Conservation (phyloP, 2,113 vertebrate species). For the Ailurus styani region DNA sequence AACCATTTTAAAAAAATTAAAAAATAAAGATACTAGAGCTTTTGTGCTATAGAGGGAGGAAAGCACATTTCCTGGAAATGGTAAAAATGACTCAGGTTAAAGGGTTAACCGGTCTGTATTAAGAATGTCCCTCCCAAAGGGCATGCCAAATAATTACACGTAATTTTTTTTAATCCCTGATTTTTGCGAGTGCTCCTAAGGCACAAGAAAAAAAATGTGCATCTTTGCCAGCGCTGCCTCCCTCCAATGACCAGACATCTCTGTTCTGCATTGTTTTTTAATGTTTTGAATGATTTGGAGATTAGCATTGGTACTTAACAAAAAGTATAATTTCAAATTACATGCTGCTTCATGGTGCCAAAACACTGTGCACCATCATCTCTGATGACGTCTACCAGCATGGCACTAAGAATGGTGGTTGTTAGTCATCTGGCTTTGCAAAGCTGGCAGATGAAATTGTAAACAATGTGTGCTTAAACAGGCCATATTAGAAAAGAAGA, state of each 20-base stretch:
- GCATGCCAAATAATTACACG: neutral
- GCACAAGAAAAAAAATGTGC: neutral
- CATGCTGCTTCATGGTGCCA: constrained; percentile 75
- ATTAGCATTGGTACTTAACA: constrained; percentile 73
- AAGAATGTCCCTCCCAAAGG: neutral
- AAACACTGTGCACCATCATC: constrained; percentile 75
- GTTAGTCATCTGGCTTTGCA: constrained; percentile 71
- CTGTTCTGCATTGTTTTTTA: constrained; percentile 57
- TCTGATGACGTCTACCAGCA: constrained; percentile 74
- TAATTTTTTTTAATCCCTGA: neutral
- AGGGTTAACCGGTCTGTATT: neutral
- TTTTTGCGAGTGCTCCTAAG: constrained; percentile 3
- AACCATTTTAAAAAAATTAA: too few relatives aligned
- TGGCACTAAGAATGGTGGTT: constrained; percentile 67
- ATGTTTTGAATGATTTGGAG: constrained; percentile 70
- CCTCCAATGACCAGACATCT: neutral
- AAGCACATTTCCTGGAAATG: neutral
- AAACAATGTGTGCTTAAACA: constrained; percentile 78
- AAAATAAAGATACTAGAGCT: neutral
- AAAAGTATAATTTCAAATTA: constrained; percentile 78
- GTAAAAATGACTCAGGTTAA: constrained; percentile 5
- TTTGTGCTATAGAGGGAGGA: neutral
- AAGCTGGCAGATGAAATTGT: constrained; percentile 76
- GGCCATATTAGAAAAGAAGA: constrained; percentile 53
- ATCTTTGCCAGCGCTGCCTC: neutral